A percentile compares a stretch with the other conserved stretches of the same genome.
These are phyloP conservation scores for Pogonocichla stellata DNA, from an alignment of 2,113 vertebrate species.

Conservation along the genomic window DNA sequence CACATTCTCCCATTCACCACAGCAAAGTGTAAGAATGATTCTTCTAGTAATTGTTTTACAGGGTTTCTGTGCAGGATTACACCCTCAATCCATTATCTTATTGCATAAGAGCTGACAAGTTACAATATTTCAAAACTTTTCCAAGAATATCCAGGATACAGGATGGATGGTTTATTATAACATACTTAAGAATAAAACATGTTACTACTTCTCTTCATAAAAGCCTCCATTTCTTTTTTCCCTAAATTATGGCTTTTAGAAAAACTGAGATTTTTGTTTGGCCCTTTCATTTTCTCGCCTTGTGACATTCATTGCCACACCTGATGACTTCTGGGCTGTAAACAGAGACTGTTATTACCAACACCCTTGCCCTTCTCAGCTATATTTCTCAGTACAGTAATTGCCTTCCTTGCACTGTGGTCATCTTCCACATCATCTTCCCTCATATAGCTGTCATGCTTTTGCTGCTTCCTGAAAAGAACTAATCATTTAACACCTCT, in stretches of 20 bases:
- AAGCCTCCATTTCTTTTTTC: not conserved
- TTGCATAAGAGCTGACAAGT: not conserved
- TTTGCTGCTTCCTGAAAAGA: not conserved
- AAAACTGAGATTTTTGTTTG: not conserved
- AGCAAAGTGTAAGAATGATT: not conserved
- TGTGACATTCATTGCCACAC: not conserved
- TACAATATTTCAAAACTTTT: not conserved
- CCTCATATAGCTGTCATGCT: rapidly evolving
- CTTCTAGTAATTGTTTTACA: not conserved
- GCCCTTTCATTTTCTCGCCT: not conserved
- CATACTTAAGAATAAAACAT: not conserved
- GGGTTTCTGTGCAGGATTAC: not conserved
- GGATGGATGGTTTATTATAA: not conserved
- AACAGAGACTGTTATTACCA: not conserved
- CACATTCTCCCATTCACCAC: not conserved
- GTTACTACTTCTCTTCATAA: not conserved
- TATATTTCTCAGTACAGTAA: not conserved
- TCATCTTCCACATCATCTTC: not conserved
- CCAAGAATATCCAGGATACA: not conserved
- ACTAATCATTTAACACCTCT: not conserved
- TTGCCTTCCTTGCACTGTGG: not conserved
- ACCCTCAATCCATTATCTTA: not conserved
- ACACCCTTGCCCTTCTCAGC: not conserved
- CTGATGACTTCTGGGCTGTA: not conserved
- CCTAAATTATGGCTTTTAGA: not conserved